Evolutionary conservation across 2,113 vertebrate species (phyloP), one percentile per base, ranked within the genome.

Genomic region (Pollachius pollachius): DNA sequence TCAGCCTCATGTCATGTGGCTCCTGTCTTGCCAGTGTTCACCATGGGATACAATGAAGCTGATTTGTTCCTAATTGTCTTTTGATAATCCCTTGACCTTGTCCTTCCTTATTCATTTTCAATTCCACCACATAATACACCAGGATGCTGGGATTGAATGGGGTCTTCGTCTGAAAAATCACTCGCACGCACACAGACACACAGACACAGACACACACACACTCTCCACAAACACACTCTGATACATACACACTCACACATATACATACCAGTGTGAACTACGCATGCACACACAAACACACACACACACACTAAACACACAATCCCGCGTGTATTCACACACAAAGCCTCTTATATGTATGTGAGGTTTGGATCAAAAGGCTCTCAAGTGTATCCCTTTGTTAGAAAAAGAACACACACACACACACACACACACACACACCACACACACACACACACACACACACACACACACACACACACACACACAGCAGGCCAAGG

Each of bases 301-400:
- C 41, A 48, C 41, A 48, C 41, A 13, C 41, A 48, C 41, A 48
- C 41, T 48, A 48, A 48, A 48, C 5, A 48, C 41, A 48, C 41
- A 9, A 6, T 48, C 41, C 41, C 9, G 41, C 41, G 11, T 48
- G 41, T 11, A 48, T 48, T 48, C 41, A 48, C 41, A 48, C 8
- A 48, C 41, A 48, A 48, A 48, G 41, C 41, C 4, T 9, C 15
- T 57, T 64, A 57, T 72, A 73, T 65, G 65, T 30, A 79, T 68
- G 71, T 69, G 78, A 81, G 82, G 78, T 85, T 71, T 75, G 61
- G 80, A 85, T 85, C 72, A 85, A 85, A 85, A 77, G 76, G 61
- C 74, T 74, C 80, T 81, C 80, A 80, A 80, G 75, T 69, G 78
- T 68, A n/a, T 78, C 68, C 85, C 72, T 82, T 87, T 80, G 76